Evolutionary conservation across 2,888 invertebrate genomes (phyloP).

Genomic region (Dasysyrphus albostriatus): DNA sequence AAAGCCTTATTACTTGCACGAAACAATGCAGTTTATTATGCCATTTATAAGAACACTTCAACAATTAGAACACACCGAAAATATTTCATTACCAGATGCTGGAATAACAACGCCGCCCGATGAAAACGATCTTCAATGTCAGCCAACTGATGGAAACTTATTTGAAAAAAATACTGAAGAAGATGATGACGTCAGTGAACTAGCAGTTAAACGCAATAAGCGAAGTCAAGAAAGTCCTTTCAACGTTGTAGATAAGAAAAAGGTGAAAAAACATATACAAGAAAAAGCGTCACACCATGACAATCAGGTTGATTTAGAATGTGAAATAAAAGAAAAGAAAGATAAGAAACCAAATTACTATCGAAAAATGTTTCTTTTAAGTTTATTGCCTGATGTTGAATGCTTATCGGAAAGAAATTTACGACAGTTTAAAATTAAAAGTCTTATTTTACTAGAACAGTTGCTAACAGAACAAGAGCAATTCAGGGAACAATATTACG

Average conservation of each 20-base stretch:
- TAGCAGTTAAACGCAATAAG: background rate
- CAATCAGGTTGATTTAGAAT: background rate
- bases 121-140: background rate
- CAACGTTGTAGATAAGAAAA: background rate
- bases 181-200: background rate
- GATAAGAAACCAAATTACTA: background rate
- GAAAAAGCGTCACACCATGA: background rate
- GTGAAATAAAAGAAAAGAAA: background rate
- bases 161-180: background rate
- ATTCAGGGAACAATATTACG: background rate
- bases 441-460: background rate
- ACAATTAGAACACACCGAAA: background rate
- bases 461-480: background rate
- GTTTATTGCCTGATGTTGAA: slow-evolving; percentile 5
- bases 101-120: background rate
- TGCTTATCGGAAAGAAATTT: background rate
- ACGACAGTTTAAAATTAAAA: background rate
- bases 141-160: background rate
- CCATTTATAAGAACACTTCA: background rate
- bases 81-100: background rate
- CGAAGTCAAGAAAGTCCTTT: background rate
- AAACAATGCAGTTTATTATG: background rate
- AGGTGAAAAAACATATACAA: background rate
- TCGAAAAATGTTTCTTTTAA: background rate
- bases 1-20: background rate